Base-by-base conservation (phyloP, 1,140 invertebrate species). In the Liolophura sinensis region DNA sequence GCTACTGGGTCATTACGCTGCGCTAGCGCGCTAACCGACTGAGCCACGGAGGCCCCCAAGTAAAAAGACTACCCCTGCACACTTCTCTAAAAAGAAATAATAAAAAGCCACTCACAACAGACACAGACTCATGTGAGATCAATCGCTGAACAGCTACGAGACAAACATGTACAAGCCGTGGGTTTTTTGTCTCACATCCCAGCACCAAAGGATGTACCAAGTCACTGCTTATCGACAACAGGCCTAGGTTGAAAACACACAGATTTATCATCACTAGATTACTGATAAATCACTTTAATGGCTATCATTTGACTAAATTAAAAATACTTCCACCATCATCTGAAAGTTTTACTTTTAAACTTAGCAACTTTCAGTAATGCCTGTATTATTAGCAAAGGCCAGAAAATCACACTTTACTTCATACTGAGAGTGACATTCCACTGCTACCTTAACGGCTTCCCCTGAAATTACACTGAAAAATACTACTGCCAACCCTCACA, bases 161-260 rank as follows among this genome's bases (percentile, higher is more conserved):
- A 82, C 95, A 96, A 81, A 96, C 91, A 90, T 97, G 85, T 51
- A 97, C 94, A 73, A 99, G 92, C 88, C 97, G 98, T 25, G 94
- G 88, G 86, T 97, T 95, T 87, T 97, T 98, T 24, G 95, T 97
- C 81, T 98, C 96, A 89, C 96, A 99, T 78, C 95, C 97, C 87
- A 98, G 92, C 59, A 98, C 93, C 73, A 99, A 87, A n/a, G 97
- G 96, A 86, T 97, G 96, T 24, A 99, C 86, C 74, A 99, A 93
- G 86, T 98, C 88, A 40, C 80, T 69, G 73, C 86, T 88, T 47
- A 86, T 84, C 46, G 82, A 77, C 14, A 86, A 67, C 57, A 89
- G 71, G 65, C 85, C 87, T 84, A 63, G 46, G 67, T 78, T 65
- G 11, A 77, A 72, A 66, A 67, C 40, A 31, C 22, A 14, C 55